These are phyloP conservation scores for Tenebrosternarchus preto DNA, from an alignment of 2,113 vertebrate species.

Conservation along the genomic window DNA sequence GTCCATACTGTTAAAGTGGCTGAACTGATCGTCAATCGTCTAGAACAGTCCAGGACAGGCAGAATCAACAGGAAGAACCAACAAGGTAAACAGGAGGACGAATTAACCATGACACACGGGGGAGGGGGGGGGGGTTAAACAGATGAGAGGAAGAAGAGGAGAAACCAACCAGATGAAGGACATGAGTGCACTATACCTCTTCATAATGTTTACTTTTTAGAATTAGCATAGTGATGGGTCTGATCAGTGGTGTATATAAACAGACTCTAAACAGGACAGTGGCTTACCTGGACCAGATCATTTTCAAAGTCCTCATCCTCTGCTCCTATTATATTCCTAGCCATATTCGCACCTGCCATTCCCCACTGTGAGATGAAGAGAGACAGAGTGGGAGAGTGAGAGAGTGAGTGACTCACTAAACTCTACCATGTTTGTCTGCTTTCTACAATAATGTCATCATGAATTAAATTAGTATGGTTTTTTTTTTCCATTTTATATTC, in stretches of 20 bases:
- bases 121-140: too few species aligned
- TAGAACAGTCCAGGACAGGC: conserved; percentile 49
- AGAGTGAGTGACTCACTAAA: too few species aligned
- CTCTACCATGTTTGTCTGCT: too few species aligned
- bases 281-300: conserved; percentile 82
- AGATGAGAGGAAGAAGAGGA: too few species aligned
- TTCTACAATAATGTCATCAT: too few species aligned
- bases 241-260: background rate
- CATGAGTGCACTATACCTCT: too few species aligned
- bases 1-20: conserved; percentile 79
- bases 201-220: background rate
- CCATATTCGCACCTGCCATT: conserved; percentile 64
- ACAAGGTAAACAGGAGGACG: too few species aligned
- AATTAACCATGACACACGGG: too few species aligned
- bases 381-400: background rate
- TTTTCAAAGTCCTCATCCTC: conserved; percentile 93
- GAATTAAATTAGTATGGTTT: too few species aligned
- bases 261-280: background rate
- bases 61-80: background rate
- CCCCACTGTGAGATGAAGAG: conserved; percentile 51
- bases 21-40: conserved; percentile 76
- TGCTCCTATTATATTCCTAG: conserved; percentile 85
- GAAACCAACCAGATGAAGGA: too few species aligned
- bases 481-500: too few species aligned
- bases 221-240: background rate